Evolutionary conservation across 2,113 vertebrate genomes (phyloP), one percentile per base, ranked within the genome.

Genomic region (Pholis gunnellus): DNA sequence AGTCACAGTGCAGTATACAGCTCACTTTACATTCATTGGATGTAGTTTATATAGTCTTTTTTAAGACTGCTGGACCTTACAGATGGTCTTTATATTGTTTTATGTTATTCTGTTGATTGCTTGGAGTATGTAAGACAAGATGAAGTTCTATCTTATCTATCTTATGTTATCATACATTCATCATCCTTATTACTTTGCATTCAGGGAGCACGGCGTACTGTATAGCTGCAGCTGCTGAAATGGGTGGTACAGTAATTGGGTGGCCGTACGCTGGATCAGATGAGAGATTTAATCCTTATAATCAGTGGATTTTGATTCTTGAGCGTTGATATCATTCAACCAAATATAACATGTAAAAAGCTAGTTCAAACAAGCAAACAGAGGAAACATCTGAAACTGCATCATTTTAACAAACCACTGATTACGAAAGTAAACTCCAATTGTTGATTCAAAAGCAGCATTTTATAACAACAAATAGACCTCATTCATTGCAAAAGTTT

Each of bases 291-390:
- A 83, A 86, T 88, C 48, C 65, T 72, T 72, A 70, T 78, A 90
- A 91, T 91, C 84, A 81, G 81, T 59, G 64, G 56, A 88, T 81
- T 82, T 83, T 75, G 77, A 87, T 85, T 86, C 54, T 72, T 64
- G 46, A 80, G 72, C n/a, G 61, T 88, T 83, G 84, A 84, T 44
- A 85, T 81, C 36, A 42, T 76, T 75, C 34, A 79, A 59, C 61
- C 63, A 67, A 82, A 57, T 56, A 68, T 52, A 54, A 60, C 59
- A 80, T 80, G 46, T 67, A 72, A 84, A 78, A 70, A 42, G 27
- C 6, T 52, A 50, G 69, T 79, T 83, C 72, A 71, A 84, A 67
- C 34, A 22, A 69, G 67, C 48, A 89, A 88, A 83, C 68, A 57
- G 50, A 56, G 9, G 63, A 31, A 57, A 9, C 66, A 73, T 82